These are phyloP conservation scores for Athrips mouffetella DNA, from an alignment of 2,888 invertebrate species.

Conservation along the genomic window DNA sequence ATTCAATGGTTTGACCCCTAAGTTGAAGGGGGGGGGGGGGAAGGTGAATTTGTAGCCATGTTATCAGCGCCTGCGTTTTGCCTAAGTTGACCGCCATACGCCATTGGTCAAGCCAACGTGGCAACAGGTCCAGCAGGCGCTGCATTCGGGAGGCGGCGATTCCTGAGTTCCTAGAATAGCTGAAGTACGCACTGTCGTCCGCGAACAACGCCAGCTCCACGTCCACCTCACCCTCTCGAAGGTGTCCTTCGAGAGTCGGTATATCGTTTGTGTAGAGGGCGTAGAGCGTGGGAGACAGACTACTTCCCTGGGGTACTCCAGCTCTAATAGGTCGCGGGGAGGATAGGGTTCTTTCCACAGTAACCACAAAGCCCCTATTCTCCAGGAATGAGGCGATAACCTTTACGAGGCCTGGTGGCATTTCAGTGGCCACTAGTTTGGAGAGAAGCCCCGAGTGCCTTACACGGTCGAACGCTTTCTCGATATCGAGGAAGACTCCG, in stretches of 20 bases:
- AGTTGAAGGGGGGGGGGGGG: too few relatives aligned
- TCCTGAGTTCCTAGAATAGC: neutral
- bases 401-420: too few relatives aligned
- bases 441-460: neutral
- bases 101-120: neutral
- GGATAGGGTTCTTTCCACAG: conserved; percentile 17
- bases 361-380: too few relatives aligned
- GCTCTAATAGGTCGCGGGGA: conserved; percentile 17
- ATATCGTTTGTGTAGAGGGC: conserved; percentile 26
- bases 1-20: too few relatives aligned
- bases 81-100: neutral
- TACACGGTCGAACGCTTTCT: too few relatives aligned
- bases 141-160: neutral
- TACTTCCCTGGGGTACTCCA: conserved; percentile 25
- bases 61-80: neutral
- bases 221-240: neutral
- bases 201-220: neutral
- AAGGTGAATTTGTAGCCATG: neutral
- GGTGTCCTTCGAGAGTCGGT: too few relatives aligned
- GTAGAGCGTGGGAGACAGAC: conserved; percentile 24
- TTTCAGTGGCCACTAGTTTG: too few relatives aligned
- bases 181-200: neutral
- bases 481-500: too few relatives aligned
- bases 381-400: too few relatives aligned
- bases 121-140: neutral